A percentile compares a stretch with the other conserved stretches of the same genome.
These are phyloP conservation scores for Dermolepida albohirtum DNA, from an alignment of 2,888 invertebrate species.

Conservation along the genomic window DNA sequence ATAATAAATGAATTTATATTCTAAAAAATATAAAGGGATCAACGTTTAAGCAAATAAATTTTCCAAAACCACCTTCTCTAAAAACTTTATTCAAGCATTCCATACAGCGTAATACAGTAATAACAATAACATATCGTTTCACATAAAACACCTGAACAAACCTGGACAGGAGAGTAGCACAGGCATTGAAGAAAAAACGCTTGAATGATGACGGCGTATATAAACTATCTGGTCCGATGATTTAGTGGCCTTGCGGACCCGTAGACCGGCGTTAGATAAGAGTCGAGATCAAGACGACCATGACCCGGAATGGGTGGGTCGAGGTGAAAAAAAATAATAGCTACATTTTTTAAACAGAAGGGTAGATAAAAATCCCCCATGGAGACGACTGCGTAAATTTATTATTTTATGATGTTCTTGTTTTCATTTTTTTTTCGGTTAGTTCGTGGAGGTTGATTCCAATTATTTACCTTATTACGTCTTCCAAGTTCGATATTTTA, in stretches of 20 bases:
- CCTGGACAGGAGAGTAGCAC: not conserved
- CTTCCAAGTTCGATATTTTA: too few species aligned
- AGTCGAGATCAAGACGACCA: slow-evolving; percentile 57
- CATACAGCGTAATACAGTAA: too few species aligned
- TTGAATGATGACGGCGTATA: slow-evolving; percentile 42
- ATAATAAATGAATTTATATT: too few species aligned
- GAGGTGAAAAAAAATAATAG: slow-evolving; percentile 58
- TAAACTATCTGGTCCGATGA: slow-evolving; percentile 57
- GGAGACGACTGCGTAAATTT: slow-evolving; percentile 37
- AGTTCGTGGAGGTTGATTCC: not conserved
- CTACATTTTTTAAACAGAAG: slow-evolving; percentile 53
- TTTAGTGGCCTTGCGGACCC: slow-evolving; percentile 60
- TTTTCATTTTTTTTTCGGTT: slow-evolving; percentile 5
- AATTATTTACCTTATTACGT: not conserved
- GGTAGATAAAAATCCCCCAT: slow-evolving; percentile 51
- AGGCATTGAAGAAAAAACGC: slow-evolving; percentile 6
- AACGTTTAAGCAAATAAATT: too few species aligned
- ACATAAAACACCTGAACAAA: slow-evolving; percentile 25
- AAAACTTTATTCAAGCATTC: too few species aligned
- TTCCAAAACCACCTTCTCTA: too few species aligned
- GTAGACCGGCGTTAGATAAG: slow-evolving; percentile 56
- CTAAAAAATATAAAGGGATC: too few species aligned
- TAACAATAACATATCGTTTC: slow-evolving; percentile 10
- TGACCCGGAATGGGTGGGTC: slow-evolving; percentile 55
- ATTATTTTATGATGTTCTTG: slow-evolving; percentile 18